Percentiles rank a stretch among this genome's conserved stretches.
Conservation (phyloP, 2,113 vertebrate genomes). For the Neofelis nebulosa region DNA sequence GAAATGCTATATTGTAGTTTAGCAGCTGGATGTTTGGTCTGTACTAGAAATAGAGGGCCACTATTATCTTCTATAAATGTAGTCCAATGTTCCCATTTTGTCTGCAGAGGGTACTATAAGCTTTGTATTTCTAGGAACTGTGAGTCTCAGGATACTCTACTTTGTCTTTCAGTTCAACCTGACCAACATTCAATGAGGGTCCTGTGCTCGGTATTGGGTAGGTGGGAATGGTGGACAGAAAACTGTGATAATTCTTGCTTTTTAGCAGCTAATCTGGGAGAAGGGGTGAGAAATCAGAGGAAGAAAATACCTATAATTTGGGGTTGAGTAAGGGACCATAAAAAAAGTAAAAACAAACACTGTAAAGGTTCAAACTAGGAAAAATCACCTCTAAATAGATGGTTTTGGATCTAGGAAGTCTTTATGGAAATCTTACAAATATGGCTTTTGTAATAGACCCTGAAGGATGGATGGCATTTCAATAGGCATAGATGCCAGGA, state of each 20-base stretch:
- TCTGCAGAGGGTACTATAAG: background rate
- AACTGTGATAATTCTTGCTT: background rate
- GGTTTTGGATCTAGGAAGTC: background rate
- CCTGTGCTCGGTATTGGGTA: background rate
- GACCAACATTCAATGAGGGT: background rate
- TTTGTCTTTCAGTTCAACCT: background rate
- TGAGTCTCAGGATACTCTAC: background rate
- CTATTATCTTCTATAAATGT: background rate
- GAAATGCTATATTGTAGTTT: constrained; percentile 52
- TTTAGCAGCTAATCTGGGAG: background rate
- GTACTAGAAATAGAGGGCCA: constrained; percentile 37
- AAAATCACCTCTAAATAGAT: background rate
- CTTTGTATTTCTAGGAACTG: background rate
- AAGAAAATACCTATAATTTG: background rate
- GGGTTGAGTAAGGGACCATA: background rate
- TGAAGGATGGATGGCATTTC: background rate
- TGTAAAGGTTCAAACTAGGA: background rate
- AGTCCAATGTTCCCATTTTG: background rate
- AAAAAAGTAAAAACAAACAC: background rate
- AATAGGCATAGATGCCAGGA: background rate
- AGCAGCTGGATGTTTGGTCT: constrained; percentile 36
- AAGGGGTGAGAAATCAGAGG: background rate
- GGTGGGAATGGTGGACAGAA: background rate
- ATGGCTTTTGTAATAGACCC: background rate
- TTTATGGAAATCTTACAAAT: background rate